These are phyloP conservation scores for Drosophila helvetica DNA, from an alignment of 2,888 invertebrate species.

Conservation along the genomic window DNA sequence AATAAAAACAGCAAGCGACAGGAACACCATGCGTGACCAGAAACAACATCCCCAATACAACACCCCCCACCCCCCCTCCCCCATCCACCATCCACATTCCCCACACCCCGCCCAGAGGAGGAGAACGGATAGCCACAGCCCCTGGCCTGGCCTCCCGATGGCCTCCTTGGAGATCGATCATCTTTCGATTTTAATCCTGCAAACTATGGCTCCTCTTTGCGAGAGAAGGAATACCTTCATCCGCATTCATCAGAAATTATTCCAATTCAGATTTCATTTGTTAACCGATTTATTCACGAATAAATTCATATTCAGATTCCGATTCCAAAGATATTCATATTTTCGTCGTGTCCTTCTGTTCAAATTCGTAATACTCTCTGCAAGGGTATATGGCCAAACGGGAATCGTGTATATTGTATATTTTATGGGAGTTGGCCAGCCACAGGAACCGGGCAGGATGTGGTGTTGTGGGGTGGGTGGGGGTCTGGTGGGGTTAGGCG, in stretches of 20 bases:
- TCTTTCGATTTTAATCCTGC: too few relatives aligned
- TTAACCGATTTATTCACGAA: too few relatives aligned
- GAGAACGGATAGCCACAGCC: not conserved
- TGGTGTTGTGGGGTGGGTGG: not conserved
- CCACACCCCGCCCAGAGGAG: conserved; percentile 36
- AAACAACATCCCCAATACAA: conserved; percentile 56
- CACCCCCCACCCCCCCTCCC: too few relatives aligned
- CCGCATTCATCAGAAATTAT: too few relatives aligned
- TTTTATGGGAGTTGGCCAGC: conserved; percentile 57
- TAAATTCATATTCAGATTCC: too few relatives aligned
- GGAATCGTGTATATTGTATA: conserved; percentile 60
- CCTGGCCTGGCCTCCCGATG: not conserved
- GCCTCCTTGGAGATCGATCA: not conserved
- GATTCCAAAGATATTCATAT: too few relatives aligned
- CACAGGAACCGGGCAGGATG: conserved; percentile 5
- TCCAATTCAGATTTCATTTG: too few relatives aligned
- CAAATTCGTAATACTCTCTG: not conserved
- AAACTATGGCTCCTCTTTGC: too few relatives aligned
- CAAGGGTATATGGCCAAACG: not conserved
- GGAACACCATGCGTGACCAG: conserved; percentile 77
- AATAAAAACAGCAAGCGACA: conserved; percentile 80
- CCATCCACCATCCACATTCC: conserved; percentile 12
- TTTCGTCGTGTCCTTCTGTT: too few relatives aligned
- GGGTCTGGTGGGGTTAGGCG: conserved; percentile 3
- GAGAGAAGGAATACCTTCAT: too few relatives aligned